Conservation (phyloP, 1,140 invertebrate genomes). For the Cyrtorhinus lividipennis region DNA sequence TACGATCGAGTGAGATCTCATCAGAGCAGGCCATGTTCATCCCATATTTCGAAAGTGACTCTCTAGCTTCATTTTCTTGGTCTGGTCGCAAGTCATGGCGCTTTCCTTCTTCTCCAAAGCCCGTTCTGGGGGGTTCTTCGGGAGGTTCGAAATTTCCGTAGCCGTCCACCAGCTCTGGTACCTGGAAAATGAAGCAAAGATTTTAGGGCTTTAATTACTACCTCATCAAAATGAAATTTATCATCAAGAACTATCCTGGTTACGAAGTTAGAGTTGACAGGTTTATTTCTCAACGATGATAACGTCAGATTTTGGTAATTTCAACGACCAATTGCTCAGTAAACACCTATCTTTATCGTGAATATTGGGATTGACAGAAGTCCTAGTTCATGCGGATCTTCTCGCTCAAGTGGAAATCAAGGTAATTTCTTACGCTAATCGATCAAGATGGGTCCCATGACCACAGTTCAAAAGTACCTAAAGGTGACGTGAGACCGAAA, state of each 20-base stretch:
- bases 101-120: slow-evolving; percentile 73
- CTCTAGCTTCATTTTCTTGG: slow-evolving; percentile 57
- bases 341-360: not conserved
- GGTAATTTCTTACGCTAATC: too few relatives aligned
- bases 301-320: not conserved
- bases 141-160: slow-evolving; percentile 55
- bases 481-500: too few relatives aligned
- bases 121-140: slow-evolving; percentile 39
- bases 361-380: not conserved
- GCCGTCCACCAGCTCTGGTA: slow-evolving; percentile 28
- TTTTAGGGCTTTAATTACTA: not conserved
- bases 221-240: slow-evolving; percentile 10
- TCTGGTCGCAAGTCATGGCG: slow-evolving; percentile 54
- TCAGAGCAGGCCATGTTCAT: slow-evolving; percentile 97
- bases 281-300: not conserved
- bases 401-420: too few relatives aligned
- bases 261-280: slow-evolving; percentile 27
- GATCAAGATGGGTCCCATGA: too few relatives aligned
- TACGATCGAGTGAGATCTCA: slow-evolving; percentile 66
- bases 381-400: too few relatives aligned
- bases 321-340: not conserved
- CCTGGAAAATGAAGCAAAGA: slow-evolving; percentile 23
- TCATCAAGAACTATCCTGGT: slow-evolving; percentile 26
- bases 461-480: too few relatives aligned
- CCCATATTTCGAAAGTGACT: slow-evolving; percentile 75